Conservation (phyloP, 2,113 vertebrate genomes). For the cattle (Bos taurus) region ARS-UCD2.0 NC_037347.1:65517001-65517500, state of each 20-base stretch:
- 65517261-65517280: neutral
- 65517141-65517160: neutral
- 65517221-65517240: neutral
- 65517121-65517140: neutral
- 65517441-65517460: too few relatives aligned
- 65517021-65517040: neutral
- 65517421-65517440: neutral
- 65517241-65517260: neutral
- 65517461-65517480: too few relatives aligned
- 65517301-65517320: neutral
- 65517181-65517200: fast-evolving
- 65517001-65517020: fast-evolving
- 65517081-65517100: neutral
- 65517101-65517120: neutral
- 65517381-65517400: neutral
- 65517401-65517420: neutral
- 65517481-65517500: neutral
- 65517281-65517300: neutral
- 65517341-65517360: neutral
- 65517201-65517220: fast-evolving
- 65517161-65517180: neutral
- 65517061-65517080: neutral
- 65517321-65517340: too few relatives aligned
- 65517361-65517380: neutral
- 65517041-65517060: neutral